Conservation (phyloP, 2,797 vertebrate genomes). For the Gila robusta region DNA sequence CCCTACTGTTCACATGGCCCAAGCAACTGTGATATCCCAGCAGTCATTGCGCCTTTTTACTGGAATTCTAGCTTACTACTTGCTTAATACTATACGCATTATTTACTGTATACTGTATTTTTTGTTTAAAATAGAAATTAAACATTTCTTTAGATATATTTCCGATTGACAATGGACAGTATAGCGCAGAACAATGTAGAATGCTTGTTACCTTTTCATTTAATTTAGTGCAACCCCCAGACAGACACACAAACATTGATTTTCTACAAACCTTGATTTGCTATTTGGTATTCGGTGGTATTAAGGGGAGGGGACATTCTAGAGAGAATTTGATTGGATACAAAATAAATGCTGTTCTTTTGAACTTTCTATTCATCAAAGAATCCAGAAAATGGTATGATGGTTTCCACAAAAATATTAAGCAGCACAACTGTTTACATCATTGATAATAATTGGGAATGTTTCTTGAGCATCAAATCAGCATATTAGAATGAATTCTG, state of each 20-base stretch:
- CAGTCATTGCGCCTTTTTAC: not conserved
- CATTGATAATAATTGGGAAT: too few relatives aligned
- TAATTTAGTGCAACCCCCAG: not conserved
- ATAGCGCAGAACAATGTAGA: not conserved
- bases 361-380: too few relatives aligned
- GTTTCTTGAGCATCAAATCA: not conserved
- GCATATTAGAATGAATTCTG: not conserved
- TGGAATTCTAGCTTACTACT: not conserved
- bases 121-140: not conserved
- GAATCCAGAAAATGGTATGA: too few relatives aligned
- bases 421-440: too few relatives aligned
- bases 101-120: not conserved
- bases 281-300: not conserved
- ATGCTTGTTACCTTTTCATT: too few relatives aligned
- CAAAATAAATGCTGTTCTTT: too few relatives aligned
- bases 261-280: too few relatives aligned
- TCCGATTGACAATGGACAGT: not conserved
- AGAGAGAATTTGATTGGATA: too few relatives aligned
- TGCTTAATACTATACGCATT: not conserved
- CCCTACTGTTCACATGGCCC: not conserved
- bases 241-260: not conserved
- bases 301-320: not conserved
- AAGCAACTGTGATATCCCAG: constrained; percentile 3
- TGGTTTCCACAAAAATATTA: too few relatives aligned
- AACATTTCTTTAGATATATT: not conserved